Percentiles rank a stretch among this genome's conserved stretches.
phyloP scores from a whole-genome alignment of 2,888 invertebrate genomes.

The Yponomeuta malinellus region DNA sequence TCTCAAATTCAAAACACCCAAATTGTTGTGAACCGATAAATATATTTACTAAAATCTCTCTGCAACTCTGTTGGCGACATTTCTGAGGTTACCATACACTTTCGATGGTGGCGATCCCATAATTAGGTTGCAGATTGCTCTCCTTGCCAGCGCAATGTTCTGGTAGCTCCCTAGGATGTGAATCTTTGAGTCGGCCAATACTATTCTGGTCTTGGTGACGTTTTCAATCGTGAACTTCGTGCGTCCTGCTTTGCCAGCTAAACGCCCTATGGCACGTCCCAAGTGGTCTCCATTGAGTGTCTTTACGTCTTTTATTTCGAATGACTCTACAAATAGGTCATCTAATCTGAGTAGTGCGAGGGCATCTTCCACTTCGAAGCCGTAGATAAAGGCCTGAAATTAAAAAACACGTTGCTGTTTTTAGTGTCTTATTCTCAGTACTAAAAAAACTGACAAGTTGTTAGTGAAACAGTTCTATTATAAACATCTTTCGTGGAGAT shows the following conservation, averaged over 20 bases:
- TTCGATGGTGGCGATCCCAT: slow-evolving; percentile 98
- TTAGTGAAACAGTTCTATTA: not conserved
- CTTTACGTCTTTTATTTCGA: slow-evolving; percentile 98
- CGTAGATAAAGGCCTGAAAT: slow-evolving; percentile 88
- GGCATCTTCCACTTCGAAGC: slow-evolving; percentile 98
- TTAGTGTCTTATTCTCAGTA: slow-evolving; percentile 1
- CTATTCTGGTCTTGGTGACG: slow-evolving; percentile 97
- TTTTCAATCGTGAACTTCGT: slow-evolving; percentile 99
- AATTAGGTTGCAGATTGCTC: slow-evolving; percentile 97
- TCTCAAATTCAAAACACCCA: not conserved
- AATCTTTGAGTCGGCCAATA: slow-evolving; percentile 96
- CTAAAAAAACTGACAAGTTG: not conserved
- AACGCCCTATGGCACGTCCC: slow-evolving; percentile 95
- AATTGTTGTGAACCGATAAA: slow-evolving; percentile 30
- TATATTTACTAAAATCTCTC: slow-evolving; percentile 79
- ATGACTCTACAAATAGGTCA: slow-evolving; percentile 97
- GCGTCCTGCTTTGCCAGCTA: slow-evolving; percentile 97
- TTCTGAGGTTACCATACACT: slow-evolving; percentile 95
- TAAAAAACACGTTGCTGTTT: slow-evolving; percentile 22
- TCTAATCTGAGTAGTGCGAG: slow-evolving; percentile 95
- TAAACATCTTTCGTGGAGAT: too few relatives aligned
- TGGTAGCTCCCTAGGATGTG: slow-evolving; percentile 98
- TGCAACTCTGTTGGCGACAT: slow-evolving; percentile 88
- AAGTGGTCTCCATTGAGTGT: slow-evolving; percentile 96
- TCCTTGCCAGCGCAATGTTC: slow-evolving; percentile 95